Evolutionary conservation across 2,888 invertebrate genomes (phyloP).

Genomic region (Spodoptera exigua): DNA sequence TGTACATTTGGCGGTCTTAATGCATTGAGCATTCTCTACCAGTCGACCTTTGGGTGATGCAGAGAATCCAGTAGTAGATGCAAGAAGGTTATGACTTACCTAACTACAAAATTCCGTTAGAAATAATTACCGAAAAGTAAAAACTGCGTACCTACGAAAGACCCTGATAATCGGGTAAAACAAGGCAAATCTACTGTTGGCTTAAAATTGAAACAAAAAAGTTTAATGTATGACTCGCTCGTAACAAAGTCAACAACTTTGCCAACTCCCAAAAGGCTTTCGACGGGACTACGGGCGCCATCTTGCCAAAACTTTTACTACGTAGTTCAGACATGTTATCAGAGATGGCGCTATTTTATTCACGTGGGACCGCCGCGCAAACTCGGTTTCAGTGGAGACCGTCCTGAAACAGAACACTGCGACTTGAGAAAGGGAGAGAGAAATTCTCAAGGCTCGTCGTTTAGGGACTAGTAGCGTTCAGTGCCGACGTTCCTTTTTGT

Average conservation of each 20-base stretch:
- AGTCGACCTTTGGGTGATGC: too few relatives aligned
- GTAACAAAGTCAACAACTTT: constrained; percentile 63
- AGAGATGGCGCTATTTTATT: constrained; percentile 74
- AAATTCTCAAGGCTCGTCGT: constrained; percentile 86
- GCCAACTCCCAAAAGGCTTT: constrained; percentile 58
- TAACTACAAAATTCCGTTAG: too few relatives aligned
- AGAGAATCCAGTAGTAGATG: too few relatives aligned
- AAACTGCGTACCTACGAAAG: too few relatives aligned
- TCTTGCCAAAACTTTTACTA: constrained; percentile 69
- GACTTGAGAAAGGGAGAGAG: constrained; percentile 85
- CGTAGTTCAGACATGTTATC: constrained; percentile 63
- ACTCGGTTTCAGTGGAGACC: constrained; percentile 81
- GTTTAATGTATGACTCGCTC: constrained; percentile 20
- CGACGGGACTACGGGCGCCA: constrained; percentile 74
- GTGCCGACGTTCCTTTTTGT: constrained; percentile 80
- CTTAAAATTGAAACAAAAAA: constrained; percentile 11
- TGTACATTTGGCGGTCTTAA: too few relatives aligned
- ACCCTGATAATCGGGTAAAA: neutral
- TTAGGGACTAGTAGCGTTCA: constrained; percentile 69
- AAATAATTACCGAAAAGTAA: too few relatives aligned
- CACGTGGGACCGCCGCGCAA: constrained; percentile 75
- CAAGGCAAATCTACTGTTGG: neutral
- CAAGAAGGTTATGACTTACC: too few relatives aligned
- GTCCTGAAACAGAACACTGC: constrained; percentile 80
- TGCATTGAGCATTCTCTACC: too few relatives aligned